Conservation (phyloP, 2,888 invertebrate species). For the Sabellastarte sp. region DNA sequence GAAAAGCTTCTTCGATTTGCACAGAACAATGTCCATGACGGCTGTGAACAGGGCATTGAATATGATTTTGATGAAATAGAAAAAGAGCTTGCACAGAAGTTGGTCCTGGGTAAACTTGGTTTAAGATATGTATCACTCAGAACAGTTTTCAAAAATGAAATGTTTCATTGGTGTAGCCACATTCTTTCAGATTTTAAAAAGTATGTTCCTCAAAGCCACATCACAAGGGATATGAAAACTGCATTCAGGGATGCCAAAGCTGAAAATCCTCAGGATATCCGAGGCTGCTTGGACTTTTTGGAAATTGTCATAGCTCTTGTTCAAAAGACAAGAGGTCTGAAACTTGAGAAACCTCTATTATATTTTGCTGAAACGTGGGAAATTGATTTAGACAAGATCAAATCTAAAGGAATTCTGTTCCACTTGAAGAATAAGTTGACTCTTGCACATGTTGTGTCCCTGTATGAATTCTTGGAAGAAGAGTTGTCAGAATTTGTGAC, state of each 20-base stretch:
- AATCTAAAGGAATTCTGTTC: no score
- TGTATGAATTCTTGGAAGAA: neutral
- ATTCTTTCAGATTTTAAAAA: neutral
- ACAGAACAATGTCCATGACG: neutral
- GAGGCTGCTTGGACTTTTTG: no score
- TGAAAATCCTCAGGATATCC: no score
- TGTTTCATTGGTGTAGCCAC: neutral
- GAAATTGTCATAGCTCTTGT: no score
- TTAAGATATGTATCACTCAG: neutral
- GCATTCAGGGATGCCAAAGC: no score
- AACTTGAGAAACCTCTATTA: neutral
- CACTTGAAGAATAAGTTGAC: no score
- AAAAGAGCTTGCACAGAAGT: neutral
- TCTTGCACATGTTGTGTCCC: neutral
- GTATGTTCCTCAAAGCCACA: neutral
- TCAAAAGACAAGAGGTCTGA: no score
- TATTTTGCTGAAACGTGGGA: neutral
- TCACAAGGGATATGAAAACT: neutral
- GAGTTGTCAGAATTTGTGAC: neutral
- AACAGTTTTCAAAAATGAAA: neutral
- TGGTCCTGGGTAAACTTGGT: neutral
- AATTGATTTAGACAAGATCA: no score
- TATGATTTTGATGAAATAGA: neutral
- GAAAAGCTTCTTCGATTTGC: neutral
- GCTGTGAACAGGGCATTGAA: neutral